A percentile compares a stretch with the other conserved stretches of the same genome.
Evolutionary conservation across 2,797 vertebrate species (phyloP).

Genomic region (Amniataba percoides): DNA sequence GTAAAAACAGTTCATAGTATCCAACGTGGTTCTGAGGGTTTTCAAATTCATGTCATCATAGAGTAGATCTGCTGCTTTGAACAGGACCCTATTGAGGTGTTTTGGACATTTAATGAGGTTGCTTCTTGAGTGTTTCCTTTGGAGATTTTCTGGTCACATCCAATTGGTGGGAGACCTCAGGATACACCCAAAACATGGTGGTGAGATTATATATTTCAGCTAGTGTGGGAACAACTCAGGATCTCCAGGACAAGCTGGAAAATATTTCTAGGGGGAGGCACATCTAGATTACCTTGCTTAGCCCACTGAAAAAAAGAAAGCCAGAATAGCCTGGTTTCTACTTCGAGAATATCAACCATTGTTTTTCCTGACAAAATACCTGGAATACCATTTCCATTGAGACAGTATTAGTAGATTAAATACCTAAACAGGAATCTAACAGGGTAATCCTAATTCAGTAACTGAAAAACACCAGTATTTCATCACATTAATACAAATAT

Average conservation of each 20-base stretch:
- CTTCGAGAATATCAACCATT: no score
- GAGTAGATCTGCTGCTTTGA: background rate
- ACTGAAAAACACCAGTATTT: background rate
- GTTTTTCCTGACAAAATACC: no score
- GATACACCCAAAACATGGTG: background rate
- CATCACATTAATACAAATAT: background rate
- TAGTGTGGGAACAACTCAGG: background rate
- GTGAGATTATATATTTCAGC: background rate
- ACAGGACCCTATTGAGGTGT: background rate
- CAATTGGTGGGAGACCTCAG: no score
- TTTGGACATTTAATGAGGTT: background rate
- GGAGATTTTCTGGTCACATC: background rate
- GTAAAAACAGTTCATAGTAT: background rate
- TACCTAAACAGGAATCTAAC: background rate
- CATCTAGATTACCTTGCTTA: background rate
- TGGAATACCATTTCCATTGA: no score
- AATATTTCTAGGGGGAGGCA: background rate
- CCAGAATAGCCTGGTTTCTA: no score
- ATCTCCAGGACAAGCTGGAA: background rate
- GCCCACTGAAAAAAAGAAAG: no score
- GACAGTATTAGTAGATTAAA: no score
- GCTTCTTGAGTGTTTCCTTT: background rate
- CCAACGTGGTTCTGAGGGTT: background rate
- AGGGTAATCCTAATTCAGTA: no score
- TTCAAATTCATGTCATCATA: background rate